Conservation (phyloP, 2,113 vertebrate species). For the Hemiscyllium ocellatum region DNA sequence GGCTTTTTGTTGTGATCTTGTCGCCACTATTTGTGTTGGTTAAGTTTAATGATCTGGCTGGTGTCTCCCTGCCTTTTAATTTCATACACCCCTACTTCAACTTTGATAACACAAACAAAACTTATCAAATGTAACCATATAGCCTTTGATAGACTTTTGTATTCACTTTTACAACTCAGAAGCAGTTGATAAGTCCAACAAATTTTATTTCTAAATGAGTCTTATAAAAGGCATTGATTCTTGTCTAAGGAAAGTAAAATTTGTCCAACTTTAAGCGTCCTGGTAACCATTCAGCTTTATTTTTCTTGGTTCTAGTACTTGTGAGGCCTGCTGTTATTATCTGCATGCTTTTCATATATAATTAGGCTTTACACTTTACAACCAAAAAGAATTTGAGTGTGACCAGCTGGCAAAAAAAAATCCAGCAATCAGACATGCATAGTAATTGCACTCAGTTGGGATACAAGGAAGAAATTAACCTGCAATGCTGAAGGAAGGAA, state of each 20-base stretch:
- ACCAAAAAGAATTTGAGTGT: not conserved
- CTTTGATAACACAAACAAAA: not conserved
- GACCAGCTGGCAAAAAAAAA: conserved; percentile 5
- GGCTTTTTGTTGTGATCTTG: not conserved
- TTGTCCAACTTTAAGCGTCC: not conserved
- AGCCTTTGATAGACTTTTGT: not conserved
- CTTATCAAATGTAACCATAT: not conserved
- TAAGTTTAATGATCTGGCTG: not conserved
- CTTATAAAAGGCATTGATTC: not conserved
- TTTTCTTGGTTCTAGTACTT: not conserved
- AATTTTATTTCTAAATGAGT: not conserved
- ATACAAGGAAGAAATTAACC: not conserved
- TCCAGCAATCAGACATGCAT: not conserved
- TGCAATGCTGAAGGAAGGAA: conserved; percentile 1
- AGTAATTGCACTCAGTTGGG: conserved; percentile 7
- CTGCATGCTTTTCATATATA: conserved; percentile 5
- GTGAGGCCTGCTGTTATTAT: not conserved
- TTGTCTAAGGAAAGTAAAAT: not conserved
- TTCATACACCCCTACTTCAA: not conserved
- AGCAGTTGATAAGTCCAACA: not conserved
- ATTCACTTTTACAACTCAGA: not conserved
- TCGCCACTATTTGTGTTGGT: not conserved
- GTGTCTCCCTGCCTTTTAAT: not conserved
- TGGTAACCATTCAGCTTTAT: not conserved
- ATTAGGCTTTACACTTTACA: not conserved